A percentile compares a stretch with the other conserved stretches of the same genome.
phyloP scores from a whole-genome alignment of 2,797 vertebrate genomes.

The Lemur catta region DNA sequence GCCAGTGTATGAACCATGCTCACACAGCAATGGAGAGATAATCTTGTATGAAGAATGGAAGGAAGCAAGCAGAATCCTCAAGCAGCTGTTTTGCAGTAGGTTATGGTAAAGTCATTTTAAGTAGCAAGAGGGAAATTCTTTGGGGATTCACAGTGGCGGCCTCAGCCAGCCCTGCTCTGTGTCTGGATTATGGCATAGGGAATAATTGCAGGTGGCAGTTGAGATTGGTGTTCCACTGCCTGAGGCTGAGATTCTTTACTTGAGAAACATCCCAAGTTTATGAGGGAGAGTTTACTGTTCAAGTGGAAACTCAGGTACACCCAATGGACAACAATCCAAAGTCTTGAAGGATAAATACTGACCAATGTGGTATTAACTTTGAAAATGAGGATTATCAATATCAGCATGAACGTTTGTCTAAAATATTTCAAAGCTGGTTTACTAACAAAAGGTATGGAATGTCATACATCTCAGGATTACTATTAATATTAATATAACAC shows the following conservation, averaged over 20 bases:
- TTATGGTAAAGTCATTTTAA: neutral
- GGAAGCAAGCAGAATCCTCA: neutral
- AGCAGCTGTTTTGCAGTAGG: neutral
- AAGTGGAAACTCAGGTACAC: neutral
- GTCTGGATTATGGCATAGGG: neutral
- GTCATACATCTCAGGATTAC: neutral
- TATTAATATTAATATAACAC: neutral
- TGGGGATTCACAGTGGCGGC: neutral
- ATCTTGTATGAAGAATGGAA: neutral
- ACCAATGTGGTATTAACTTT: neutral
- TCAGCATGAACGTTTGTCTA: neutral
- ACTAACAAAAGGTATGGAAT: neutral
- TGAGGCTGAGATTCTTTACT: neutral
- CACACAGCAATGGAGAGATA: neutral
- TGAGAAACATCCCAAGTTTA: neutral
- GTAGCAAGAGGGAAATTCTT: neutral
- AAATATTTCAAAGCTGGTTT: neutral
- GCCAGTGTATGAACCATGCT: neutral
- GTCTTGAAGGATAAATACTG: neutral
- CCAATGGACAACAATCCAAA: neutral
- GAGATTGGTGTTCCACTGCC: neutral
- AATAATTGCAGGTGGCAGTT: neutral
- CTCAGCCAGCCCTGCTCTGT: neutral
- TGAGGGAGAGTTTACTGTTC: neutral
- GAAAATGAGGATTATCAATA: neutral